These are phyloP conservation scores for Diploptera punctata DNA, from an alignment of 2,888 invertebrate genomes.

Conservation along the genomic window DNA sequence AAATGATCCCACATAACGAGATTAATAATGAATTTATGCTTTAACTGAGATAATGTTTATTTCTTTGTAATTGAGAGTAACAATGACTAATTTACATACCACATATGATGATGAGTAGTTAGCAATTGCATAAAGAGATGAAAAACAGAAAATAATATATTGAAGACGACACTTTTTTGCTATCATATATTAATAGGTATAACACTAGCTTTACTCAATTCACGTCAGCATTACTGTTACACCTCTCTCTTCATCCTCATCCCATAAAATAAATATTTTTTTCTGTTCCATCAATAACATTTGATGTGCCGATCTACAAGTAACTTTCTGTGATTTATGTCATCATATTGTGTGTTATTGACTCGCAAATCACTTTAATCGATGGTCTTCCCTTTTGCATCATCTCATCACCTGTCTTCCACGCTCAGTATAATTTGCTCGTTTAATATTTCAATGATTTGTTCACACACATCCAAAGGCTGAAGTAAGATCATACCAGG, in stretches of 20 bases:
- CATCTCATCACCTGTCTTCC: background rate
- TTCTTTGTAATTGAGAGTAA: no score
- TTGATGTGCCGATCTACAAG: background rate
- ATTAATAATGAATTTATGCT: no score
- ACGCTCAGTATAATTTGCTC: background rate
- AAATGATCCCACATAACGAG: no score
- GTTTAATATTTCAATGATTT: background rate
- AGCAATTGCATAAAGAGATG: no score
- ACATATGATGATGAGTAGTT: no score
- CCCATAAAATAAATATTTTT: background rate
- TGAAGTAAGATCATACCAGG: background rate
- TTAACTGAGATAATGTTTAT: no score
- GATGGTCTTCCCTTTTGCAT: background rate
- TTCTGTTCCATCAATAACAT: background rate
- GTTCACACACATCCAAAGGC: conserved; percentile 6
- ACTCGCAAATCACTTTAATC: background rate
- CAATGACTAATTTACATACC: no score
- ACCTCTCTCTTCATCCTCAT: background rate
- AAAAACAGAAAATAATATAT: no score
- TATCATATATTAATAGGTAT: no score
- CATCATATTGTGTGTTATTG: background rate
- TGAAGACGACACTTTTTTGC: no score
- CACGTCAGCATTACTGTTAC: no score
- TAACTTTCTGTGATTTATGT: background rate
- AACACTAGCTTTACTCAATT: no score